Percentiles rank a stretch among this genome's conserved stretches.
Conservation (phyloP, 2,888 invertebrate species). For the Lasius platythorax region DNA sequence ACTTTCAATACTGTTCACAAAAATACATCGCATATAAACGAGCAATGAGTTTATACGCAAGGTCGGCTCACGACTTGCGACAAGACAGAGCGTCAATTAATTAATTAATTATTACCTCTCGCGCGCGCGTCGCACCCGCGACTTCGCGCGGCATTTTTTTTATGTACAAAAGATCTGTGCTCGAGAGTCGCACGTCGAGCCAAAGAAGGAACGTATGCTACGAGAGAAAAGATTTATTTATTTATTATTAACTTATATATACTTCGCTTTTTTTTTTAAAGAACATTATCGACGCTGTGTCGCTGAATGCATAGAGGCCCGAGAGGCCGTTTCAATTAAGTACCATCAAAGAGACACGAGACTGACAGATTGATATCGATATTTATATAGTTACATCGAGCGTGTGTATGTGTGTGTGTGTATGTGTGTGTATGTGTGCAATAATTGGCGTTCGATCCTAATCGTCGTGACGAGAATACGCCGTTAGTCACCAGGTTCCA, state of each 20-base stretch:
- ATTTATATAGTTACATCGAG: conserved; percentile 81
- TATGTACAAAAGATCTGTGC: conserved; percentile 72
- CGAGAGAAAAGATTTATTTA: conserved; percentile 60
- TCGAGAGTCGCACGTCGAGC: conserved; percentile 72
- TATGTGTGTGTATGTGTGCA: conserved; percentile 54
- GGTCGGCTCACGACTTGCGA: conserved; percentile 74
- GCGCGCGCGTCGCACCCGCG: conserved; percentile 35
- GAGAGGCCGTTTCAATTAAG: conserved; percentile 75
- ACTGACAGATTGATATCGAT: conserved; percentile 82
- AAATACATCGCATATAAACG: conserved; percentile 84
- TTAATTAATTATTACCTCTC: conserved; percentile 46
- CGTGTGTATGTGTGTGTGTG: conserved; percentile 46
- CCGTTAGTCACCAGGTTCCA: conserved; percentile 26
- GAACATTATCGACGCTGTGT: conserved; percentile 49
- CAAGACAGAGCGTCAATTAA: conserved; percentile 64
- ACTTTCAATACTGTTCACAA: conserved; percentile 85
- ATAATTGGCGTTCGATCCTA: conserved; percentile 60
- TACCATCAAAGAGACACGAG: conserved; percentile 82
- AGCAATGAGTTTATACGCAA: conserved; percentile 76
- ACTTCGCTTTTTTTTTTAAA: conserved; percentile 34
- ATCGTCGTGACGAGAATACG: conserved; percentile 36
- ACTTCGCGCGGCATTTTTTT: conserved; percentile 28
- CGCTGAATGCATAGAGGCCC: conserved; percentile 55
- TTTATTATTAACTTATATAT: conserved; percentile 35
- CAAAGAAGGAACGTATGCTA: conserved; percentile 71